Evolutionary conservation across 2,888 invertebrate species (phyloP), one percentile per base, ranked within the genome.

Genomic region (Ichneumoninae sp.): DNA sequence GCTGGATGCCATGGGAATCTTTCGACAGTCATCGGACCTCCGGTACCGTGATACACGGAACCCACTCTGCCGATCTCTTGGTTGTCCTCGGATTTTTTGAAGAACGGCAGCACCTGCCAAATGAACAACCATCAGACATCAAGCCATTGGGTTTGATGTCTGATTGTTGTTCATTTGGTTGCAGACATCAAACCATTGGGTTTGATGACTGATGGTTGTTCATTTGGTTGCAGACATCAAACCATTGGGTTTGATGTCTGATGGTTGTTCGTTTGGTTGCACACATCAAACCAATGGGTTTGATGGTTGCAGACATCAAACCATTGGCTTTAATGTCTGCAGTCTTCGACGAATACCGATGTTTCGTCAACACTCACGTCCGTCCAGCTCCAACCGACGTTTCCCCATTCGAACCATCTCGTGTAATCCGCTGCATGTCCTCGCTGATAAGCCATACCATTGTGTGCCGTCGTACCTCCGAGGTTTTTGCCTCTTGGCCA

Each of bases 361-460:
- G 26, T 13, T 22, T 1, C 1, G 26, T 4, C 44, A 30, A 44
- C 1, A 57, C 83, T 86, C 84, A 92, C 93, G 50, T 97, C 96
- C 7, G 95, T 94, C 95, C 96, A 97, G 1, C 96, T 95, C 97
- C 97, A 97, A 8, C 96, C 97, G 0, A 93, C 89, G 36, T 96
- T 97, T 0, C 97, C 97, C 87, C 95, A 95, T 7, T 94, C 94
- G 3, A 95, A 96, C 97, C 97, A 97, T 4, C 95, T 95, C 87
- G 97, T 96, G 92, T 96, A 97, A 94, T 97, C 97, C 0, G 94
- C 94, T 0, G 95, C 94, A 88, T 96, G 96, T 0, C 97, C 97
- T 26, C 97, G 94, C 93, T 97, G 96, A 92, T 97, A 97, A 95
- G 96, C 97, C 97, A 97, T 97, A 4, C 97, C 97, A 90, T 97